Evolutionary conservation across 2,888 invertebrate species (phyloP), one percentile per base, ranked within the genome.

Genomic region (Arrhopalites spinosus): DNA sequence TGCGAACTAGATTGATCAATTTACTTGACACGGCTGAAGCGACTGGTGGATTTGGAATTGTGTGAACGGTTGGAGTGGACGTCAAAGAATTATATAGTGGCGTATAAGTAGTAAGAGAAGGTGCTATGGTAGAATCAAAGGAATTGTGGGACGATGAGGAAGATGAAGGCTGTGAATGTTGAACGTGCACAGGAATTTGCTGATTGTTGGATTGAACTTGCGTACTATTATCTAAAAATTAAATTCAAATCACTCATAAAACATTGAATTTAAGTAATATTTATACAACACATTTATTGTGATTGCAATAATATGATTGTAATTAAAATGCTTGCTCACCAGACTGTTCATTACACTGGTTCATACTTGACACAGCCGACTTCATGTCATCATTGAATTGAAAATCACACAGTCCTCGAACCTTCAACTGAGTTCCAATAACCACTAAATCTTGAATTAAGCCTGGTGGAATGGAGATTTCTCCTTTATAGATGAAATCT

Each of bases 401-500:
- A 68, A 74, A 74, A 43, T 74, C 68, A 23, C 68, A 68, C 13
- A 74, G 59, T 43, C 74, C 74, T 8, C 68, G 74, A 5, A 81
- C 79, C 69, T 76, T 78, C 59, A 81, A 68, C 13, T 81, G 79
- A 1, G 78, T 70, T n/a, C 79, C 79, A 73, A 81, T 72, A 72
- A 76, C 77, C 0, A 80, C 79, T 27, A 80, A 61, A 15, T 76
- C 76, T 7, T 79, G 77, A 45, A 81, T 79, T n/a, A 79, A 30
- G 20, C 72, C 74, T 29, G 79, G 81, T 11, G 81, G 78, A 75
- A 80, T 78, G 1, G 80, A 74, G 17, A 80, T 77, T 69, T 80
- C 80, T 5, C 81, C 81, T 68, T 79, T 81, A 73, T 81, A 81
- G 45, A 81, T 81, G 50, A 80, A 81, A 64, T 81, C 81, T 7